These are phyloP conservation scores for Engraulis encrasicolus DNA, from an alignment of 2,113 vertebrate genomes.

Conservation along the genomic window DNA sequence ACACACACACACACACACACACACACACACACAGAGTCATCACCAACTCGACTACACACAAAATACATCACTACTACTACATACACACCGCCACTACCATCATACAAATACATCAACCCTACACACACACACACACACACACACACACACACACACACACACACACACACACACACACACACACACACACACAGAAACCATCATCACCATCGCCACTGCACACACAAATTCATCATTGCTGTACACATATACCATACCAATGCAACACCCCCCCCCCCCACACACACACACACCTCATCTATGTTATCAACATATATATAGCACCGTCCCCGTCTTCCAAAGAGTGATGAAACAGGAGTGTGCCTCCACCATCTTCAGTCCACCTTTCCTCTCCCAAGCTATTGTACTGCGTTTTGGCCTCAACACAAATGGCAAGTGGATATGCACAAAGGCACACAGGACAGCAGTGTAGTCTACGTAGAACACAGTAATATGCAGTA, in stretches of 20 bases:
- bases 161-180: background rate
- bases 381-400: background rate
- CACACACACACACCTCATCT: background rate
- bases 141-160: too few species aligned
- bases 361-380: background rate
- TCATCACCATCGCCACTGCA: conserved; percentile 27
- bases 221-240: background rate
- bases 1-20: conserved; percentile 1
- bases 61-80: conserved; percentile 19
- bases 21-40: background rate
- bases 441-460: conserved; percentile 31
- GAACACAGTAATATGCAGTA: too few species aligned
- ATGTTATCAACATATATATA: background rate
- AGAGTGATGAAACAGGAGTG: background rate
- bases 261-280: too few species aligned
- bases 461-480: too few species aligned
- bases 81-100: conserved; percentile 48
- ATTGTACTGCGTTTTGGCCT: background rate
- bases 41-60: background rate
- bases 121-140: too few species aligned
- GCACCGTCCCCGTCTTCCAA: background rate
- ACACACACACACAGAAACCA: conserved; percentile 23
- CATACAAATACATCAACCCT: too few species aligned
- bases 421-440: background rate
- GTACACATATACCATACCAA: background rate